Evolutionary conservation across 2,888 invertebrate species (phyloP).

Genomic region (Spisula solida): DNA sequence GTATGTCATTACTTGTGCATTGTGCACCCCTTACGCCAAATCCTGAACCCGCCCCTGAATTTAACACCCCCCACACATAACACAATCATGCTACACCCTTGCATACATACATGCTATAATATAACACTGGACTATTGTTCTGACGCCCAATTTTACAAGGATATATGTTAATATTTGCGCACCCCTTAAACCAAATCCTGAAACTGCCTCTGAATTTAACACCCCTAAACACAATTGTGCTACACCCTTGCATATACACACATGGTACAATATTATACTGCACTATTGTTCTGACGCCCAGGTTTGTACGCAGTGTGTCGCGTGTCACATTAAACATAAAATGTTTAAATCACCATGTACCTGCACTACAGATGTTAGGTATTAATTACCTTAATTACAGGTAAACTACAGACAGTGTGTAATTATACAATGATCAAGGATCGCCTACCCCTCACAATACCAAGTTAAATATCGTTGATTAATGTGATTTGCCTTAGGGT

Average conservation of each 20-base stretch:
- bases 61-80: background rate
- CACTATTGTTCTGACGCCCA: too few relatives aligned
- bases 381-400: conserved; percentile 21
- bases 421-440: background rate
- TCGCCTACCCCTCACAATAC: background rate
- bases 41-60: too few relatives aligned
- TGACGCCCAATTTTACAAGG: too few relatives aligned
- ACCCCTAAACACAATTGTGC: background rate
- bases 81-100: background rate
- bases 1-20: too few relatives aligned
- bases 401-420: background rate
- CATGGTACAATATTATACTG: too few relatives aligned
- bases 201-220: too few relatives aligned
- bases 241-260: background rate
- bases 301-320: background rate
- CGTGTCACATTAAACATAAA: background rate
- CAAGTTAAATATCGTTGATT: conserved; percentile 12
- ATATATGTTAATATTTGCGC: too few relatives aligned
- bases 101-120: too few relatives aligned
- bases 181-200: too few relatives aligned
- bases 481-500: conserved; percentile 16
- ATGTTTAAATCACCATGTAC: background rate
- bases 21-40: too few relatives aligned
- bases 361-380: background rate
- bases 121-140: too few relatives aligned